Evolutionary conservation across 1,140 invertebrate genomes (phyloP).

Genomic region (Cydia fagiglandana): DNA sequence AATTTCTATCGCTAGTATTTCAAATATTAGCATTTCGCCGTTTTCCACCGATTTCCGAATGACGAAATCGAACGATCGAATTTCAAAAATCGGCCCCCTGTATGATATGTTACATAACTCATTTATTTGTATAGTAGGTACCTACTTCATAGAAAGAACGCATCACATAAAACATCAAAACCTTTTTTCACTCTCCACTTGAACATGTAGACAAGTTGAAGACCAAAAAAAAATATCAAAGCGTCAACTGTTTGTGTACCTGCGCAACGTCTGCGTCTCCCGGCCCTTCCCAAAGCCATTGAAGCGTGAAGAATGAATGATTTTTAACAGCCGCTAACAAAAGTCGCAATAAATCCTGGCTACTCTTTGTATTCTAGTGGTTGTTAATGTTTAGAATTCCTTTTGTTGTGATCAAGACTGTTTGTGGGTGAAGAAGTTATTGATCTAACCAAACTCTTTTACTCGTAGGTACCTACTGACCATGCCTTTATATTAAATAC

Average conservation of each 20-base stretch:
- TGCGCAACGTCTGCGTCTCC: conserved; percentile 58
- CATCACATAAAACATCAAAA: conserved; percentile 1
- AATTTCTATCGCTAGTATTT: no score
- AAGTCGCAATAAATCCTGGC: conserved; percentile 58
- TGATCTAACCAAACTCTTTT: conserved; percentile 18
- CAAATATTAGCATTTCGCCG: no score
- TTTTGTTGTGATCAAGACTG: conserved; percentile 2
- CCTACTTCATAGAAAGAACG: no score
- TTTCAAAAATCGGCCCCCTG: no score
- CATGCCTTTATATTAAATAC: no score
- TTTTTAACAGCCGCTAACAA: conserved; percentile 57
- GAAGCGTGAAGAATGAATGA: conserved; percentile 65
- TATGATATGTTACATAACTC: not conserved
- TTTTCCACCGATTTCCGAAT: no score
- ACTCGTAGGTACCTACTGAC: no score
- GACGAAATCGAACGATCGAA: no score
- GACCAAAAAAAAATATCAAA: conserved; percentile 45
- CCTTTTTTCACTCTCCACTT: conserved; percentile 34
- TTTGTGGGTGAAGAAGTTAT: conserved; percentile 38
- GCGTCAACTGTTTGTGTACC: conserved; percentile 53
- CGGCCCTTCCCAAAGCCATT: conserved; percentile 56
- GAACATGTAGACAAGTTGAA: conserved; percentile 49
- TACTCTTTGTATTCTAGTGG: conserved; percentile 46
- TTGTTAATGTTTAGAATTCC: conserved; percentile 32
- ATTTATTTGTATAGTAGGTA: conserved; percentile 1